Base-by-base conservation (phyloP, 2,797 vertebrate species). In the Chelon labrosus region DNA sequence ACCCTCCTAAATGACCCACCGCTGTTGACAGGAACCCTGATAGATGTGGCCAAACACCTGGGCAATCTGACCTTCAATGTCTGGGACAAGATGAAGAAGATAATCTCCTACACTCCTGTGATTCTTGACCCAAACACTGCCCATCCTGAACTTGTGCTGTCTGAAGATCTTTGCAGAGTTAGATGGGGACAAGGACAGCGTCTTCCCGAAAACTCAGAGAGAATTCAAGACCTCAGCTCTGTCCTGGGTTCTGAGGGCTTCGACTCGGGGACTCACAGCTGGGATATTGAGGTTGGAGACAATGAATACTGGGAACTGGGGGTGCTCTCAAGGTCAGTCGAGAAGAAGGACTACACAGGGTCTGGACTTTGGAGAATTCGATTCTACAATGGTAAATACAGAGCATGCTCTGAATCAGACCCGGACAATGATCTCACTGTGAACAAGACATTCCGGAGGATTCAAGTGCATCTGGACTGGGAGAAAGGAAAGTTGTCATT, bases 1-100 rank as follows among this genome's bases (percentile, higher is more conserved):
- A 17, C 22, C 17, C 25, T 16, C 25, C 13, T 4, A 4, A 6
- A 3, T 20, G 22, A 55, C 41, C 39, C 25, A 14, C 22, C 10
- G 11, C 16, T 16, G 17, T 3, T 2, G 11, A 14, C 37, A 65
- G 50, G 51, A 65, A 31, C 39, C 20, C 41, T 55, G 17, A 2
- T 46, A 22, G 51, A 55, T 10, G 63, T 42, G 20, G 20, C 49
- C 51, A 53, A 35, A 54, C 50, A 20, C 35, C 44, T 61, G 59
- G n/a, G 46, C 46, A 41, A 41, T 13, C 16, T 12, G 19, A 22
- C 47, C 19, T 57, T 39, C n/a, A 39, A 20, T 11, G n/a, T 39
- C n/a, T 56, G 35, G 35, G 6, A 20, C 11, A 39, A 57, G 19
- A 57, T 57, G 54, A 53, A 53, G 14, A 16, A 19, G 17, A 47